Evolutionary conservation across 2,888 invertebrate species (phyloP).

Genomic region (Lithophane ornitopus): DNA sequence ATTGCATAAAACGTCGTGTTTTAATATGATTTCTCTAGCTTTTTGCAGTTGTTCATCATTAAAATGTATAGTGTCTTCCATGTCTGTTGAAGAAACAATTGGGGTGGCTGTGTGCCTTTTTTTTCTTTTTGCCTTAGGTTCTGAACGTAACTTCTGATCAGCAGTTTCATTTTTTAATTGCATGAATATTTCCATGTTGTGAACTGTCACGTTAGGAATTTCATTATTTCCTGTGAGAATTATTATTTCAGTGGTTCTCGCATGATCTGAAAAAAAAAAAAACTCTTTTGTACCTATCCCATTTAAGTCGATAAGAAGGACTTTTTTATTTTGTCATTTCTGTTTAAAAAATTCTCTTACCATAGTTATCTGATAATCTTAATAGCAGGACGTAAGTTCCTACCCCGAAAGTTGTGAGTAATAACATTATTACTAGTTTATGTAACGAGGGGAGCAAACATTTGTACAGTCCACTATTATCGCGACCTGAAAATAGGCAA

Average conservation of each 20-base stretch:
- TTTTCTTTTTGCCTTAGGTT: constrained; percentile 67
- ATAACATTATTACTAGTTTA: constrained; percentile 73
- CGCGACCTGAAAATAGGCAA: constrained; percentile 71
- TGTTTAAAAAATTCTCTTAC: constrained; percentile 66
- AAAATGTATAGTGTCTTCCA: constrained; percentile 66
- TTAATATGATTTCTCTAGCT: constrained; percentile 79
- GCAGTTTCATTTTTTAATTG: constrained; percentile 74
- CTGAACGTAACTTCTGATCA: constrained; percentile 25
- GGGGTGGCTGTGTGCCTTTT: constrained; percentile 67
- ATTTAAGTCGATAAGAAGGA: background rate
- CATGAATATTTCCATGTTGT: constrained; percentile 74
- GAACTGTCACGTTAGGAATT: constrained; percentile 75
- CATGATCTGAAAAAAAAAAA: constrained; percentile 72
- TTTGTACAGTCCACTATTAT: constrained; percentile 68
- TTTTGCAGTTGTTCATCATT: constrained; percentile 74
- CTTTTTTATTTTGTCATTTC: background rate
- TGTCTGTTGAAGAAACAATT: constrained; percentile 22
- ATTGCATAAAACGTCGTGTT: constrained; percentile 80
- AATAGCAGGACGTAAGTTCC: constrained; percentile 76
- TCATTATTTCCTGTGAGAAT: constrained; percentile 76
- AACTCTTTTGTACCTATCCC: background rate
- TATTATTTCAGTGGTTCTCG: constrained; percentile 77
- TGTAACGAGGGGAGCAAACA: constrained; percentile 74
- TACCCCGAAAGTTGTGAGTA: constrained; percentile 73
- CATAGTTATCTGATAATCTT: constrained; percentile 73